Base-by-base conservation (phyloP, 2,888 invertebrate species). In the Tipula lateralis region DNA sequence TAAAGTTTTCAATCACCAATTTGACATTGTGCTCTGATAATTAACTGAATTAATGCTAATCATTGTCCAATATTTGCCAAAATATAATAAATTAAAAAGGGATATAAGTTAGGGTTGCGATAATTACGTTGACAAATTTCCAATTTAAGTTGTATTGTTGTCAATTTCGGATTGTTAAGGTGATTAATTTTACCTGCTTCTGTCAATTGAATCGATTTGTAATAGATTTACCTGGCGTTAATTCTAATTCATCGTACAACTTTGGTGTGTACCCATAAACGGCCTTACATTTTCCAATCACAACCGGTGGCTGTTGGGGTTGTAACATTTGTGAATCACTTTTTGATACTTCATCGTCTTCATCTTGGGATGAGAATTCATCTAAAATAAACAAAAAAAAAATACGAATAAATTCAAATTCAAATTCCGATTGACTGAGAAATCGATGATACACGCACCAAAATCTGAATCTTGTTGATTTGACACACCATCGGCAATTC, bases 181-280 rank as follows among this genome's bases (percentile, higher is more conserved):
- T n/a, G n/a, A n/a, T n/a, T n/a, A n/a, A n/a, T n/a, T n/a, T n/a
- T n/a, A n/a, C n/a, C n/a, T n/a, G n/a, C n/a, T n/a, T n/a, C n/a
- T n/a, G n/a, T n/a, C n/a, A n/a, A n/a, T n/a, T n/a, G n/a, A n/a
- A n/a, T n/a, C n/a, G n/a, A n/a, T n/a, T n/a, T n/a, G n/a, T n/a
- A n/a, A n/a, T n/a, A n/a, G 16, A 50, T 88, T 86, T 89, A 93
- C 94, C 95, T 89, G 93, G 93, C 87, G 91, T 91, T 86, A 96
- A 91, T 85, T 93, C 94, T 81, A 98, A 92, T 89, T 98, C 97
- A 90, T 97, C 97, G 87, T 95, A 94, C 85, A 97, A 92, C 88
- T 95, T 95, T 84, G 97, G 96, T 86, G 95, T 93, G 89, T 97
- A 98, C 84, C 95, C 94, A 90, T 97, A 98, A 29, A 97, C 91